Base-by-base conservation (phyloP, 2,113 vertebrate genomes). In the Anseranas semipalmata region DNA sequence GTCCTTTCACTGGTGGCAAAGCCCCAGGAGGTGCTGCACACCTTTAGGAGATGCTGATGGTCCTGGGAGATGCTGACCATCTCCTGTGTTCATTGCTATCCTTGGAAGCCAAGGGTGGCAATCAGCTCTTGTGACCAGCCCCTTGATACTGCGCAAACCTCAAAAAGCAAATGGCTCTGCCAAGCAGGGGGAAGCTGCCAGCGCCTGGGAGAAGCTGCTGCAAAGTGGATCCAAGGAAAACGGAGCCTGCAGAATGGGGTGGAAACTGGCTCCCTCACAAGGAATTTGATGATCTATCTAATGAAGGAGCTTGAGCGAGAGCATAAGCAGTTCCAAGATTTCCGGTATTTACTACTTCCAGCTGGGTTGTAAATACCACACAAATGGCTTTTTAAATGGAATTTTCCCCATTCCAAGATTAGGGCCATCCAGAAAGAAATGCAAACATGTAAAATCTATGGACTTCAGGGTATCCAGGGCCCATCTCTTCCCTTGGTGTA, bases 311-410 rank as follows among this genome's bases (percentile, higher is more conserved):
- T 37, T 2, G 83, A 97, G 76, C 1, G 37, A 86, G 86, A 96
- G 67, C 70, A 28, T 9, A 28, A 93, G 88, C 37, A n/a, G 87
- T 83, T 96, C 95, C 95, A 97, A 95, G 93, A 59, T 93, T 96
- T 95, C 94, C 89, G 46, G 89, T 95, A 97, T 95, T 97, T 96
- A 94, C 94, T 95, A 80, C 95, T 94, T 96, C 95, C 96, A 97
- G 94, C 96, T 96, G 96, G 91, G 77, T 20, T 95, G 84, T 94
- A 94, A 95, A 97, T 96, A 91, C 94, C 93, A 87, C 41, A 87
- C 78, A 93, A 96, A 96, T 73, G 93, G 94, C 87, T 96, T 95
- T 93, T 97, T 59, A 92, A 95, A 93, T 56, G 84, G 93, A 95
- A 93, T 95, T 96, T 91, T 73, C 95, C 89, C 91, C 73, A 30